Percentiles rank a stretch among this genome's conserved stretches.
Evolutionary conservation across 2,113 vertebrate genomes (phyloP).

Genomic region (Clarias batrachus): DNA sequence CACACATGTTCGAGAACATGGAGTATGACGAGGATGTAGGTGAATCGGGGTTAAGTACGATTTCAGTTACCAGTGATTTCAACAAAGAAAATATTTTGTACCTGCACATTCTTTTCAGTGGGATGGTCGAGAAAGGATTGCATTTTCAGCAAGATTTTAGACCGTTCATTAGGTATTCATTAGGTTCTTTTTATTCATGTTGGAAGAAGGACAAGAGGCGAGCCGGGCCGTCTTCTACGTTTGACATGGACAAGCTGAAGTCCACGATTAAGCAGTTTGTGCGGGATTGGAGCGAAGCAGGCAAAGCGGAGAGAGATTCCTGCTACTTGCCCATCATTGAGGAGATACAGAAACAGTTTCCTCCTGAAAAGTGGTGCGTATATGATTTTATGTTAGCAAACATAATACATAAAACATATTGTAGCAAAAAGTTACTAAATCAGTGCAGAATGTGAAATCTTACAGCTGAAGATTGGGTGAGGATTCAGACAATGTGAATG

Average conservation of each 20-base stretch:
- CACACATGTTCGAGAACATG: constrained; percentile 98
- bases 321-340: constrained; percentile 93
- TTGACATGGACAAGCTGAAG: constrained; percentile 99
- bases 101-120: background rate
- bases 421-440: no score
- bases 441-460: no score
- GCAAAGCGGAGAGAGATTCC: constrained; percentile 87
- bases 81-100: background rate
- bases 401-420: no score
- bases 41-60: constrained; percentile 32
- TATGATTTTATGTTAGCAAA: background rate
- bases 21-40: constrained; percentile 91
- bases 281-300: constrained; percentile 94
- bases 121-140: background rate
- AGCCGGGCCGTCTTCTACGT: constrained; percentile 86
- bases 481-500: background rate
- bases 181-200: background rate
- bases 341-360: constrained; percentile 91
- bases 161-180: no score
- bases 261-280: constrained; percentile 99
- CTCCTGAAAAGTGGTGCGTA: constrained; percentile 86
- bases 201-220: constrained; percentile 73
- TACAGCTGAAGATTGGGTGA: background rate
- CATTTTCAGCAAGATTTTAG: background rate
- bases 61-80: background rate